These are phyloP conservation scores for Thelaira solivaga DNA, from an alignment of 2,888 invertebrate genomes.

Conservation along the genomic window DNA sequence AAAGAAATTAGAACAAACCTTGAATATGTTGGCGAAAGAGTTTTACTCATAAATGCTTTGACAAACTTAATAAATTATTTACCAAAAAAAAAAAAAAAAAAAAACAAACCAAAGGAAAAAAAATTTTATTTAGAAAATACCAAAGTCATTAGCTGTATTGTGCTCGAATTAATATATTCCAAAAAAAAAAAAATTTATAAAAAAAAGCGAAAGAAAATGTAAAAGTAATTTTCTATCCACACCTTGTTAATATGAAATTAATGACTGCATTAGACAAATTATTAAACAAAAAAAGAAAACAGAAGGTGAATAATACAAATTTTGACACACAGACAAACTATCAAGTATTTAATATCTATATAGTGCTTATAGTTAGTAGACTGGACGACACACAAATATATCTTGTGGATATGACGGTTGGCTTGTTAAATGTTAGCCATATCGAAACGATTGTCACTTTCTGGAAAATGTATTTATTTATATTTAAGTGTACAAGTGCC, in stretches of 20 bases:
- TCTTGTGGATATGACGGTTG: constrained; percentile 11
- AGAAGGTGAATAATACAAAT: constrained; percentile 48
- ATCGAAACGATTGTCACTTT: constrained; percentile 2
- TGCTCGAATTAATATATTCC: not conserved
- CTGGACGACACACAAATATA: not conserved
- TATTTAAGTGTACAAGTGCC: constrained; percentile 37
- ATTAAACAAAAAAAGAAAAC: constrained; percentile 61
- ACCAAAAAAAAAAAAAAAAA: too few relatives aligned
- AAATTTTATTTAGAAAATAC: not conserved
- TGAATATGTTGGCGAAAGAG: not conserved
- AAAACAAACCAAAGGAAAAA: too few relatives aligned
- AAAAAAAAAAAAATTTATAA: not conserved
- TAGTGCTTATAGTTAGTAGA: constrained; percentile 6
- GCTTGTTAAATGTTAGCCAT: constrained; percentile 20
- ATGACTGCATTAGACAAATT: constrained; percentile 77
- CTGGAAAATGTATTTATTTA: too few relatives aligned
- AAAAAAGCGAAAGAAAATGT: constrained; percentile 32
- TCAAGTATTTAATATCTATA: constrained; percentile 2
- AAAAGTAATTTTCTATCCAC: constrained; percentile 75
- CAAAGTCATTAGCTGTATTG: not conserved
- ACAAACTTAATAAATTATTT: constrained; percentile 20
- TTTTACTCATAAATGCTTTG: not conserved
- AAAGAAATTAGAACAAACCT: not conserved
- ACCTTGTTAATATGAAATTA: constrained; percentile 79
- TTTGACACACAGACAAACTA: constrained; percentile 3